Percentiles rank a stretch among this genome's conserved stretches.
Evolutionary conservation across 2,888 invertebrate genomes (phyloP).

Genomic region (Trypoxylon attenuatum): DNA sequence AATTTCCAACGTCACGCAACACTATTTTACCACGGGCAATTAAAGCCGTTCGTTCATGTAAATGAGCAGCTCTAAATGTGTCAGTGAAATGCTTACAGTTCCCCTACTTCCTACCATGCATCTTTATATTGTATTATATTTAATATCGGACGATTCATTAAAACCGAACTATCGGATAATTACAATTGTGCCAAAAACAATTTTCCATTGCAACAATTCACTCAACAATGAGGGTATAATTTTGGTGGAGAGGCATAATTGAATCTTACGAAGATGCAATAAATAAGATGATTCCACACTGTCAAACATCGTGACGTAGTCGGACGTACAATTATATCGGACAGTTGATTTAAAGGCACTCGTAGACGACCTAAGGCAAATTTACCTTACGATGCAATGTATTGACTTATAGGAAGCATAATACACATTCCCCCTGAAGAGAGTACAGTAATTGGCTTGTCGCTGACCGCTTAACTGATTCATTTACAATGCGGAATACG

Average conservation of each 20-base stretch:
- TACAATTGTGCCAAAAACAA: too few relatives aligned
- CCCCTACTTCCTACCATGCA: too few relatives aligned
- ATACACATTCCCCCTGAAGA: not conserved
- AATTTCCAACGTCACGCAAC: too few relatives aligned
- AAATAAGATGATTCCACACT: constrained; percentile 19
- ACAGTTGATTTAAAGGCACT: not conserved
- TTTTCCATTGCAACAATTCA: too few relatives aligned
- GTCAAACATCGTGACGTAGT: not conserved
- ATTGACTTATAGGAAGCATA: not conserved
- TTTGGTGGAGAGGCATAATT: constrained; percentile 26
- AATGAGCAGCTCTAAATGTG: too few relatives aligned
- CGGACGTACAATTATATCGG: not conserved
- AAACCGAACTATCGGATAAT: too few relatives aligned
- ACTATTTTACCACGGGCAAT: too few relatives aligned
- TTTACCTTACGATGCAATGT: not conserved
- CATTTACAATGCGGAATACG: not conserved
- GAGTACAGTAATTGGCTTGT: not conserved
- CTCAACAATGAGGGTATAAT: too few relatives aligned
- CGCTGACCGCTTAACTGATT: not conserved
- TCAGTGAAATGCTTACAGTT: too few relatives aligned
- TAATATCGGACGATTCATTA: too few relatives aligned
- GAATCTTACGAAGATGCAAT: constrained; percentile 17
- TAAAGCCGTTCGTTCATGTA: too few relatives aligned
- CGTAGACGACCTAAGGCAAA: not conserved
- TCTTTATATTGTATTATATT: too few relatives aligned